These are phyloP conservation scores for Amphilophus citrinellus DNA, from an alignment of 2,113 vertebrate species.

Conservation along the genomic window DNA sequence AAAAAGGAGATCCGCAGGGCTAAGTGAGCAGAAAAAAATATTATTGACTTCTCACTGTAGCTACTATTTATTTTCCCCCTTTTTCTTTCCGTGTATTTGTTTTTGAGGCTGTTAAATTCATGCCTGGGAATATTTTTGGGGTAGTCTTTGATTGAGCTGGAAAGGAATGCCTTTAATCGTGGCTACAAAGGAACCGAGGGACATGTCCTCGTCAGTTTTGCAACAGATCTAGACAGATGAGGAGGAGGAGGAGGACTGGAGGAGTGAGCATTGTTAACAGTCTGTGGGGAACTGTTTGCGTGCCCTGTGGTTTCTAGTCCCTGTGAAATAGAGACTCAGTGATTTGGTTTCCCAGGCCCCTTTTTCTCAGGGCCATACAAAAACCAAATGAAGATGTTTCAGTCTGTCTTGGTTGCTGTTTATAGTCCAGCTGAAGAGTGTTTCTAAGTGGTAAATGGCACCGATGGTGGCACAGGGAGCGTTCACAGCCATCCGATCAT, in stretches of 20 bases:
- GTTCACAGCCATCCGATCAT: slow-evolving; percentile 60
- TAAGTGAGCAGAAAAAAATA: slow-evolving; percentile 62
- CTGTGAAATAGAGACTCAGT: slow-evolving; percentile 77
- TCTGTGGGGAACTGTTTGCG: slow-evolving; percentile 77
- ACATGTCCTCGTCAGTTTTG: slow-evolving; percentile 73
- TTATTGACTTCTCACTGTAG: slow-evolving; percentile 80
- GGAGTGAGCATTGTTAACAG: slow-evolving; percentile 79
- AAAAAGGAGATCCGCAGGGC: slow-evolving; percentile 76
- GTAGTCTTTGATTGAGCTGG: slow-evolving; percentile 75
- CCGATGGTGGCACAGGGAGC: slow-evolving; percentile 54
- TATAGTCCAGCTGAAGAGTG: slow-evolving; percentile 47
- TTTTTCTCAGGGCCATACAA: slow-evolving; percentile 64
- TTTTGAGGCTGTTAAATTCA: slow-evolving; percentile 75
- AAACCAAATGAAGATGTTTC: slow-evolving; percentile 72
- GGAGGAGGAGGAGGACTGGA: slow-evolving; percentile 62
- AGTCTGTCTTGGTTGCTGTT: slow-evolving; percentile 53
- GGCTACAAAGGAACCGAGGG: slow-evolving; percentile 75
- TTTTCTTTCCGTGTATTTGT: slow-evolving; percentile 74
- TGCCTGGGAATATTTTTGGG: slow-evolving; percentile 77
- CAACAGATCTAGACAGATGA: slow-evolving; percentile 72
- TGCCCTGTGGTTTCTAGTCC: slow-evolving; percentile 75
- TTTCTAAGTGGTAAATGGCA: slow-evolving; percentile 56
- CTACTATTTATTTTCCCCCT: slow-evolving; percentile 76
- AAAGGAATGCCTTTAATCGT: slow-evolving; percentile 82
- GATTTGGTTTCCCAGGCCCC: slow-evolving; percentile 76